Evolutionary conservation across 2,888 invertebrate genomes (phyloP).

Genomic region (Eueremaeus valkanovi): DNA sequence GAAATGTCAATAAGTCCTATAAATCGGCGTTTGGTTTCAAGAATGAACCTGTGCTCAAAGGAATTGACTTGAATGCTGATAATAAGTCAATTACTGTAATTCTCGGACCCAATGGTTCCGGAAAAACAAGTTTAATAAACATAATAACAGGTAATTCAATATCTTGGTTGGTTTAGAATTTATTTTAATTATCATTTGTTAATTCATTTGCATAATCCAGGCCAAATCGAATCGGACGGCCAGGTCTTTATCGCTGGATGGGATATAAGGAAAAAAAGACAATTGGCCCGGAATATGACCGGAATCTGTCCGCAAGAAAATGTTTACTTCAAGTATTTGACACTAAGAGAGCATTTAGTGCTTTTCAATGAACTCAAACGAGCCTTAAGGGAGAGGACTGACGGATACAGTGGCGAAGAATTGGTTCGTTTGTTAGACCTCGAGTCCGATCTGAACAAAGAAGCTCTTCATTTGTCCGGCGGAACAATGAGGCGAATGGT

Average conservation of each 20-base stretch:
- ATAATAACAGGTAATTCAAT: background rate
- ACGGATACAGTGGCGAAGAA: slow-evolving; percentile 1
- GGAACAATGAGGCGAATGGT: slow-evolving; percentile 11
- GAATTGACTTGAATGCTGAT: background rate
- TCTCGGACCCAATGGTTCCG: slow-evolving; percentile 11
- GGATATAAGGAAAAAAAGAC: background rate
- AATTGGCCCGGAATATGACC: background rate
- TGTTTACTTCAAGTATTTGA: slow-evolving; percentile 8
- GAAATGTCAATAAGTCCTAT: background rate
- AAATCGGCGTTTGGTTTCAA: background rate
- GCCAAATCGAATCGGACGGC: background rate
- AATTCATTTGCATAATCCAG: background rate
- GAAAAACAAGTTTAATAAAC: slow-evolving; percentile 19
- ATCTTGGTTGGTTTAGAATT: background rate
- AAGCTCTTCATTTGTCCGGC: background rate
- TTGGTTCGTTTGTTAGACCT: background rate
- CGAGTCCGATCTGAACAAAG: background rate
- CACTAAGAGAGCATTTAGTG: slow-evolving; percentile 16
- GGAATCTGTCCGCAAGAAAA: slow-evolving; percentile 33
- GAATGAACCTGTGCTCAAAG: background rate
- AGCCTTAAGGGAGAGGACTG: background rate
- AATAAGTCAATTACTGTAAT: slow-evolving; percentile 8
- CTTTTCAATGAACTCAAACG: background rate
- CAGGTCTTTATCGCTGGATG: background rate
- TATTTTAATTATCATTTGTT: background rate